A percentile compares a stretch with the other conserved stretches of the same genome.
These are phyloP conservation scores for Remorina albescens DNA, from an alignment of 2,797 vertebrate species.

Conservation along the genomic window DNA sequence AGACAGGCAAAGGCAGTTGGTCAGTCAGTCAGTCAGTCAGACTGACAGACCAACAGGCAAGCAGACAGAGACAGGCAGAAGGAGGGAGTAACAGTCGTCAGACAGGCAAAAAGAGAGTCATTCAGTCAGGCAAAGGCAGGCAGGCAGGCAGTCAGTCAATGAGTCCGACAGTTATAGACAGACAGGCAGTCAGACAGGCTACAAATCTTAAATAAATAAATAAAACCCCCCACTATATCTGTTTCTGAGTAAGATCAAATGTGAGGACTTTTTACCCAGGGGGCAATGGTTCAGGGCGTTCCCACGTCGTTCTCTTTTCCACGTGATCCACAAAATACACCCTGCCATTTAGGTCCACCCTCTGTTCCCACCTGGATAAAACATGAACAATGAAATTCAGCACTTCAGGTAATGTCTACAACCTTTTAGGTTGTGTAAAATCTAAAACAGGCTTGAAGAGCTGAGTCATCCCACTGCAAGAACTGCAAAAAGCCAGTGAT, in stretches of 20 bases:
- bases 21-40: too few relatives aligned
- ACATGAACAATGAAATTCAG: constrained; percentile 14
- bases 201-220: neutral
- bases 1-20: too few relatives aligned
- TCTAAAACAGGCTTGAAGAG: constrained; percentile 15
- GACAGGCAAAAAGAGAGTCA: too few relatives aligned
- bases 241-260: constrained; percentile 3
- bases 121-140: too few relatives aligned
- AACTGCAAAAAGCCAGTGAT: constrained; percentile 7
- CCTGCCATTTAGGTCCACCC: constrained; percentile 93
- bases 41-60: too few relatives aligned
- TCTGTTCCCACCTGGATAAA: constrained; percentile 94
- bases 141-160: too few relatives aligned
- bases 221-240: neutral
- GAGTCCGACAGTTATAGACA: too few relatives aligned
- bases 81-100: too few relatives aligned
- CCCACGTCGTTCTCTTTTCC: constrained; percentile 98
- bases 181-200: neutral
- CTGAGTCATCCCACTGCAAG: constrained; percentile 27
- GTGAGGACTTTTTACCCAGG: constrained; percentile 86
- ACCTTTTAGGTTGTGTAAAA: neutral
- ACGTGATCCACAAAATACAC: constrained; percentile 98
- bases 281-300: constrained; percentile 95
- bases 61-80: too few relatives aligned
- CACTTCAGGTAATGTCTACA: constrained; percentile 8